phyloP scores from a whole-genome alignment of 1,140 invertebrate species.

The Drosophila paulistorum region DNA sequence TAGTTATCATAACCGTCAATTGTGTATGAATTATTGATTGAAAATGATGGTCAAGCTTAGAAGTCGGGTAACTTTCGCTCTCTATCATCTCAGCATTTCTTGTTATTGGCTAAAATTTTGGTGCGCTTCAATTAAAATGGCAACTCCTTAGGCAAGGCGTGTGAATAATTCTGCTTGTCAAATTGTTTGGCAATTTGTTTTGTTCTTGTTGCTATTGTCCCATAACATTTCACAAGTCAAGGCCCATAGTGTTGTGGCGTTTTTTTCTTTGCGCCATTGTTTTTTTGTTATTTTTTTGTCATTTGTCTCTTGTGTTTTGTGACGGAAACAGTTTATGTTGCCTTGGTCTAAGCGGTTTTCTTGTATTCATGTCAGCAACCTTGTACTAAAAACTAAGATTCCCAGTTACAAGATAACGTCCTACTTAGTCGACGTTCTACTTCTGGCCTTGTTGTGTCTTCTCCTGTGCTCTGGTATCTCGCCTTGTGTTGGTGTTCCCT shows the following conservation, averaged over 20 bases:
- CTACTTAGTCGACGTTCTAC: not conserved
- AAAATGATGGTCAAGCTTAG: too few species aligned
- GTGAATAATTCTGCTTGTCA: conserved; percentile 60
- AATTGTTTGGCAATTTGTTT: conserved; percentile 45
- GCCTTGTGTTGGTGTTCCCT: conserved; percentile 13
- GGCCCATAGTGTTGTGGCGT: conserved; percentile 54
- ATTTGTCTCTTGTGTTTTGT: not conserved
- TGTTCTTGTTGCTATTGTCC: conserved; percentile 27
- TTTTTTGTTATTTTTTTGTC: conserved; percentile 20
- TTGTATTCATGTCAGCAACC: not conserved
- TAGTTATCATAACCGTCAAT: too few species aligned
- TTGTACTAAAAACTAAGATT: conserved; percentile 1
- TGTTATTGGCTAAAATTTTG: not conserved
- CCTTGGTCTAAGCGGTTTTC: conserved; percentile 2
- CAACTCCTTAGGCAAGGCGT: conserved; percentile 18
- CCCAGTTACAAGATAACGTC: not conserved
- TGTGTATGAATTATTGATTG: too few species aligned
- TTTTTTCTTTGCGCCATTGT: conserved; percentile 11
- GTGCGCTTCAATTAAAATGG: not conserved
- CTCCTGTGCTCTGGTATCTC: not conserved
- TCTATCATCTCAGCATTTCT: too few species aligned
- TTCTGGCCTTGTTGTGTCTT: not conserved
- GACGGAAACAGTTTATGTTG: conserved; percentile 5
- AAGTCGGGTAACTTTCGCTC: too few species aligned
- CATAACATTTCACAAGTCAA: conserved; percentile 35